Base-by-base conservation (phyloP, 2,113 vertebrate species). In the Nothoprocta perdicaria region DNA sequence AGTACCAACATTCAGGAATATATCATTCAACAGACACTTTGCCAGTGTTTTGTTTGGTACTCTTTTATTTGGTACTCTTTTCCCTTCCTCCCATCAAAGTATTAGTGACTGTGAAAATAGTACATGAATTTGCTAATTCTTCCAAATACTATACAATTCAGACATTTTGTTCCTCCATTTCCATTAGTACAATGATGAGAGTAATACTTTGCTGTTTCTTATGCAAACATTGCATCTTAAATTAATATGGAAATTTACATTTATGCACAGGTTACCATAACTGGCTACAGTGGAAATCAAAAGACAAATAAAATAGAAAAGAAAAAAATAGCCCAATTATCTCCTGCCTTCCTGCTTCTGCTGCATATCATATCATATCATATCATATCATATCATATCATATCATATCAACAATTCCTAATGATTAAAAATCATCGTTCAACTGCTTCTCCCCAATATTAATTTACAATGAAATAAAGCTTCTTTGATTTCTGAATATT, bases 361-460 rank as follows among this genome's bases (percentile, higher is more conserved):
- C 35, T 95, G 33, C 35, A 38, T 38, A 38, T 38, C 35, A 38
- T 38, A 38, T 38, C 35, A 38, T 38, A 38, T 38, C 35, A 38
- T 38, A 38, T 38, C 35, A 38, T 38, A 38, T 38, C 35, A 38
- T 38, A 38, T 38, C 35, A 38, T 38, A 38, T 38, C 35, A 8
- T 38, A 38, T 38, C 35, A 38, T 38, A 38, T 38, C 35, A 38
- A 38, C 85, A 67, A 17, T 60, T 86, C 16, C 61, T 40, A 68
- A 72, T 80, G 89, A 92, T 88, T 92, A 71, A 90, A 94, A 92
- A 84, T 33, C 57, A 86, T 63, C 31, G 61, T 55, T 92, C 65
- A 69, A 45, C 76, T 90, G 72, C n/a, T 41, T 74, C 45, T 62
- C 9, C 23, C 12, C 6, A 11, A 7, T 0, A 83, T 69, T 66